These are phyloP conservation scores for Enteromius unitaeniatus DNA, from an alignment of 2,797 vertebrate species.

Conservation along the genomic window DNA sequence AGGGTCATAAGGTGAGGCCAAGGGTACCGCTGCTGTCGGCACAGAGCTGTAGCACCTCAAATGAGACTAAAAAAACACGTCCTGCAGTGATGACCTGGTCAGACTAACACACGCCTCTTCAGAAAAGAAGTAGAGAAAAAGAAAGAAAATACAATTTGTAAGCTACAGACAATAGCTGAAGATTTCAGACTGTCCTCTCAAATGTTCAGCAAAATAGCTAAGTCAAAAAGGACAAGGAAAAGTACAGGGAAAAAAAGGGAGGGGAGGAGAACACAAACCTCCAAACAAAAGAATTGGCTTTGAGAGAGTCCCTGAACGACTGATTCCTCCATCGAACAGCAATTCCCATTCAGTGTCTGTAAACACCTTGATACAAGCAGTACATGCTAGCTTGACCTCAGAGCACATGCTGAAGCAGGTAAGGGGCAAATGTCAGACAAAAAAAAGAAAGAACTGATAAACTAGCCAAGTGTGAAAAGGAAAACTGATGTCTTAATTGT, in stretches of 20 bases:
- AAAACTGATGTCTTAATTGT: background rate
- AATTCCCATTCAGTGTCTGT: background rate
- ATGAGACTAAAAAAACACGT: constrained; percentile 24
- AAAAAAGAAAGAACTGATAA: constrained; percentile 39
- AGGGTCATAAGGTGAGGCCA: constrained; percentile 43
- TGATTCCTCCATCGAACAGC: constrained; percentile 16
- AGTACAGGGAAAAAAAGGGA: background rate
- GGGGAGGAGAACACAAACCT: background rate
- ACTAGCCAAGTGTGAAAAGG: background rate
- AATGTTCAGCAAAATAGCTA: background rate
- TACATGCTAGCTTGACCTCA: constrained; percentile 47
- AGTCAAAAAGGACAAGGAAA: constrained; percentile 9
- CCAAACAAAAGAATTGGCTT: constrained; percentile 26
- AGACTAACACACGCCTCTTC: constrained; percentile 9
- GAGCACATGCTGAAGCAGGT: constrained; percentile 44
- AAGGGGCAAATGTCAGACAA: constrained; percentile 52
- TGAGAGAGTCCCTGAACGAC: constrained; percentile 41
- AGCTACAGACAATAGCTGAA: background rate
- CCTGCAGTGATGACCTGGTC: constrained; percentile 17
- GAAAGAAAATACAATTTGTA: background rate
- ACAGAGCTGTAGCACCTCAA: constrained; percentile 37
- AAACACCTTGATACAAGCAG: constrained; percentile 39
- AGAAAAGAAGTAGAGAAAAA: background rate
- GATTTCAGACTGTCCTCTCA: background rate
- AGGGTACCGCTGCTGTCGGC: constrained; percentile 32